phyloP scores from a whole-genome alignment of 2,888 invertebrate species.

The Agonopterix heracliana region DNA sequence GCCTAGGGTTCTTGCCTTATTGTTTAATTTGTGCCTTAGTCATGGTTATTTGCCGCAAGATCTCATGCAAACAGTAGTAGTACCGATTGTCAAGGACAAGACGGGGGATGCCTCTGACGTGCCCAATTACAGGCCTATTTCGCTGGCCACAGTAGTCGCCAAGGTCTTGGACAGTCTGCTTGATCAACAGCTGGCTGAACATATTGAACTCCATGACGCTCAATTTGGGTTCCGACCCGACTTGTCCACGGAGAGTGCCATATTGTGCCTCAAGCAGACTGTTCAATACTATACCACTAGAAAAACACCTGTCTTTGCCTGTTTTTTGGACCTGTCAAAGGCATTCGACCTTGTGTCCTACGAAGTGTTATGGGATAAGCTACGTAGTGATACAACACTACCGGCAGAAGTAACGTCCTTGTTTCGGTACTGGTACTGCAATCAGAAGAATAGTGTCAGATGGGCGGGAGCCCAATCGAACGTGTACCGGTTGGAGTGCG shows the following conservation, averaged over 20 bases:
- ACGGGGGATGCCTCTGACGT: constrained; percentile 3
- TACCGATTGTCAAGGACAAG: constrained; percentile 11
- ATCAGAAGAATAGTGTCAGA: too few relatives aligned
- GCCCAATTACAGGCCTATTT: constrained; percentile 7
- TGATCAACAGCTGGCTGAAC: background rate
- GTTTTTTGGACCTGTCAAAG: background rate
- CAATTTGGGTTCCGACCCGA: background rate
- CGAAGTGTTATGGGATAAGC: background rate
- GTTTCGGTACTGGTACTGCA: too few relatives aligned
- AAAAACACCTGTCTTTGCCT: background rate
- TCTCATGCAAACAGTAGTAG: constrained; percentile 8
- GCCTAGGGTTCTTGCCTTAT: background rate
- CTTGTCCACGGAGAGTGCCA: constrained; percentile 1
- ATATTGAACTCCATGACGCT: background rate
- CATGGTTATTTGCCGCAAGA: background rate
- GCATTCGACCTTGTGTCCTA: background rate
- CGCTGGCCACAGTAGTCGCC: constrained; percentile 3
- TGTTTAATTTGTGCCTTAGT: background rate
- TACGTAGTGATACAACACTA: too few relatives aligned
- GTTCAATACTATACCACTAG: background rate
- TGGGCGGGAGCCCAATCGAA: too few relatives aligned
- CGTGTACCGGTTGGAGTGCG: too few relatives aligned
- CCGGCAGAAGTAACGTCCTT: too few relatives aligned
- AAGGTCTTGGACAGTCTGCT: constrained; percentile 6
- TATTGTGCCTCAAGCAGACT: background rate